Conservation (phyloP, 2,797 vertebrate genomes). For the Gallirallus australis region DNA sequence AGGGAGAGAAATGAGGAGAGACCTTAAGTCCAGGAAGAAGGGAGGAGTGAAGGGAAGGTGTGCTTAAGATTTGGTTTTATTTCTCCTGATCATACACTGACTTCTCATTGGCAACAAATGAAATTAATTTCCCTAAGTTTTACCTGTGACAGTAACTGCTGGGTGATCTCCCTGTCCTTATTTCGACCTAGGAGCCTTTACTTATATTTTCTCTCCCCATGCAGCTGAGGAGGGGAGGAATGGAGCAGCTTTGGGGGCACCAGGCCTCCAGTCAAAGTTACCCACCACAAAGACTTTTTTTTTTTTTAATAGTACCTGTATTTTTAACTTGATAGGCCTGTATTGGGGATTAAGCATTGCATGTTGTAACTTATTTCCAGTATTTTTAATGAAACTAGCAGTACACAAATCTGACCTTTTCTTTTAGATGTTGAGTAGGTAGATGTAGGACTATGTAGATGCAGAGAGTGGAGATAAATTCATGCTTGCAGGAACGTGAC, state of each 20-base stretch:
- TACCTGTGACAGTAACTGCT: accelerated
- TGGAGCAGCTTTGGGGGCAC: not conserved
- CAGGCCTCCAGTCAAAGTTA: not conserved
- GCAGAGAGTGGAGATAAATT: not conserved
- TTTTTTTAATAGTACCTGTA: not conserved
- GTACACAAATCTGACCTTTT: not conserved
- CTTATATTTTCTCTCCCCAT: too few species aligned
- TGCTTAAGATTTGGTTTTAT: too few species aligned
- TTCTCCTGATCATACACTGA: too few species aligned
- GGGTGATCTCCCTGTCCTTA: too few species aligned
- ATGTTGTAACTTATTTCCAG: accelerated
- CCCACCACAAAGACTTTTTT: not conserved
- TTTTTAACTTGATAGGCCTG: not conserved
- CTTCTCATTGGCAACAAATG: not conserved
- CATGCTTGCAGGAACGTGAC: not conserved
- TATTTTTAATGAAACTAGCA: not conserved
- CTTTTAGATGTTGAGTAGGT: not conserved
- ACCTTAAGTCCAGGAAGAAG: not conserved
- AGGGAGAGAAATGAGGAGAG: not conserved
- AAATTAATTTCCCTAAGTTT: not conserved
- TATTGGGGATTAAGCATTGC: not conserved
- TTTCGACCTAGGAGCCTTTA: too few species aligned
- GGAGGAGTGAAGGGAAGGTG: not conserved
- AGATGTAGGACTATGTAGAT: not conserved
- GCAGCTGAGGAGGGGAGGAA: not conserved